Evolutionary conservation across 1,140 invertebrate genomes (phyloP).

Genomic region (Radopholus similis): DNA sequence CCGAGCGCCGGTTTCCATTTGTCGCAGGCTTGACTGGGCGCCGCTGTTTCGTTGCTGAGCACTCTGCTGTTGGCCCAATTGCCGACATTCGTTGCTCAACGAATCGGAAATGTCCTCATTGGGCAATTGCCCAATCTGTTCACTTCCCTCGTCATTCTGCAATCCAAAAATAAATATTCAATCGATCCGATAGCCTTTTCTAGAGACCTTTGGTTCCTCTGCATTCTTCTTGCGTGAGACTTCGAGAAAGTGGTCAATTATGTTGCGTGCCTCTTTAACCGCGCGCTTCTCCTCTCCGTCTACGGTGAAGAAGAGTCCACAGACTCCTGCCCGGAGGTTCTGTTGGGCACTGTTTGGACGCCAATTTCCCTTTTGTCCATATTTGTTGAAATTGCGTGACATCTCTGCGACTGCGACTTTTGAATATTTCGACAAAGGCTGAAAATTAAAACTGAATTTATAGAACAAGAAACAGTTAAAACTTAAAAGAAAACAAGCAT

Average conservation of each 20-base stretch:
- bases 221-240: background rate
- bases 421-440: too few species aligned
- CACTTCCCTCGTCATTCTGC: background rate
- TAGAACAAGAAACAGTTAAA: too few species aligned
- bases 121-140: background rate
- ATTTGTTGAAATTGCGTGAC: too few species aligned
- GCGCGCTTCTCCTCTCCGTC: slow-evolving; percentile 13
- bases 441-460: too few species aligned
- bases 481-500: too few species aligned
- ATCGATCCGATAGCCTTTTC: background rate
- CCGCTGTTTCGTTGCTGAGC: background rate
- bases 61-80: background rate
- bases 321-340: background rate
- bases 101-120: slow-evolving; percentile 19
- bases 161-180: too few species aligned
- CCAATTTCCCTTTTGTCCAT: too few species aligned
- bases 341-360: too few species aligned
- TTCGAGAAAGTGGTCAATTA: slow-evolving; percentile 10
- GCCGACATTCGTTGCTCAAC: background rate
- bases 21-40: background rate
- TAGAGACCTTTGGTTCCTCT: background rate
- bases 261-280: slow-evolving; percentile 7
- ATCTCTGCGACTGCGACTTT: too few species aligned
- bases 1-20: background rate
- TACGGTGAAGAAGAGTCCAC: slow-evolving; percentile 9